Evolutionary conservation across 2,113 vertebrate genomes (phyloP).

Genomic region (Mustela nigripes): DNA sequence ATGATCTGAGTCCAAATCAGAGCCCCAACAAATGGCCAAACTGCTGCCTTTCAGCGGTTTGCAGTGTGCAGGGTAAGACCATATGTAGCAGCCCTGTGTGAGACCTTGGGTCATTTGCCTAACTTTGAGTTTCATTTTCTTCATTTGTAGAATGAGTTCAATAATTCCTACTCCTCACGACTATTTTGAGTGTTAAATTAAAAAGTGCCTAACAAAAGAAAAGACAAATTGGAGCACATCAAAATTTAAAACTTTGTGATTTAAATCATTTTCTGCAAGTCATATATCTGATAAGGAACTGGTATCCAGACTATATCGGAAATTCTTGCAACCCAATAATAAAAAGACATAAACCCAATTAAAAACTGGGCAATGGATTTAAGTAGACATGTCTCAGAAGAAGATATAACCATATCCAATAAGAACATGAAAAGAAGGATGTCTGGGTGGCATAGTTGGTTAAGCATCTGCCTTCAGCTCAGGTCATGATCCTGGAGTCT

Average conservation of each 20-base stretch:
- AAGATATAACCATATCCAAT: neutral
- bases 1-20: neutral
- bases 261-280: neutral
- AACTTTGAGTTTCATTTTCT: neutral
- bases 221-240: neutral
- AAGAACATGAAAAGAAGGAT: neutral
- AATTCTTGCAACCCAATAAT: neutral
- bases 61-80: too few relatives aligned
- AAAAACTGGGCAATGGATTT: neutral
- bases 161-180: neutral
- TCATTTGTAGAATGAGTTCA: neutral
- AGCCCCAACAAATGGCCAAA: neutral
- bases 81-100: neutral
- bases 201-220: neutral
- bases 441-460: too few relatives aligned
- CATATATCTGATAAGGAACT: neutral
- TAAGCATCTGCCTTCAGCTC: too few relatives aligned
- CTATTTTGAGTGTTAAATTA: neutral
- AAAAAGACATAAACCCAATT: neutral
- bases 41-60: neutral
- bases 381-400: neutral
- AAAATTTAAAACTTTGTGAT: conserved; percentile 1
- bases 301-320: neutral
- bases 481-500: too few relatives aligned
- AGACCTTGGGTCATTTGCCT: neutral